Percentiles rank a stretch among this genome's conserved stretches.
Evolutionary conservation across 2,888 invertebrate species (phyloP).

Genomic region (Cremastinae sp.): DNA sequence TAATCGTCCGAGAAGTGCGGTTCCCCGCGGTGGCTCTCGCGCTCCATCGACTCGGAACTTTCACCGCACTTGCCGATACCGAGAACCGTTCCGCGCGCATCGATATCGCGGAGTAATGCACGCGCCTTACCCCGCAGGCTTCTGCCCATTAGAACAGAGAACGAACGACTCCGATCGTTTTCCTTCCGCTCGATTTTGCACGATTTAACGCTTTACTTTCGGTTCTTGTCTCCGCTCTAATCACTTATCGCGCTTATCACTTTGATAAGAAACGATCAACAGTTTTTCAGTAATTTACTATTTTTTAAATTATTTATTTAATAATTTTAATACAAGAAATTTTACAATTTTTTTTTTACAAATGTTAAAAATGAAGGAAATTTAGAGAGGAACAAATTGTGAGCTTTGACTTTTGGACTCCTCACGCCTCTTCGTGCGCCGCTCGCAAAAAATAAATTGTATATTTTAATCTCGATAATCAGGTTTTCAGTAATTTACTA

Average conservation of each 20-base stretch:
- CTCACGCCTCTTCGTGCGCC: slow-evolving; percentile 24
- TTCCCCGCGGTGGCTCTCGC: slow-evolving; percentile 35
- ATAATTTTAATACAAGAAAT: too few species aligned
- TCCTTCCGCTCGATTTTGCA: slow-evolving; percentile 21
- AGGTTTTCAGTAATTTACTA: not conserved
- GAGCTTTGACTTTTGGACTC: too few species aligned
- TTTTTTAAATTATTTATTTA: too few species aligned
- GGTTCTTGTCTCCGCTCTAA: slow-evolving; percentile 3
- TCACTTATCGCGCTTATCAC: slow-evolving; percentile 2
- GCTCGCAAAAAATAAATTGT: slow-evolving; percentile 61
- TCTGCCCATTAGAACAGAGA: slow-evolving; percentile 36
- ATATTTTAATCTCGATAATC: slow-evolving; percentile 59
- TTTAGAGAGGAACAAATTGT: too few species aligned
- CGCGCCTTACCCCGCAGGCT: slow-evolving; percentile 27
- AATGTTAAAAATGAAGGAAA: too few species aligned
- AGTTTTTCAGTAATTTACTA: not conserved
- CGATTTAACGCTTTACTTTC: slow-evolving; percentile 42
- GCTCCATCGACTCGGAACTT: slow-evolving; percentile 54
- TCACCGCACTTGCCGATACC: slow-evolving; percentile 41
- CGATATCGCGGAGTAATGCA: slow-evolving; percentile 25
- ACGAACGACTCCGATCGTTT: slow-evolving; percentile 38
- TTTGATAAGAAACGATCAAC: slow-evolving; percentile 30
- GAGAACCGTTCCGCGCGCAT: slow-evolving; percentile 29
- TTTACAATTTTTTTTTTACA: too few species aligned
- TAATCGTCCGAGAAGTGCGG: slow-evolving; percentile 49